phyloP scores from a whole-genome alignment of 2,888 invertebrate species.

The Mythimna pallens region DNA sequence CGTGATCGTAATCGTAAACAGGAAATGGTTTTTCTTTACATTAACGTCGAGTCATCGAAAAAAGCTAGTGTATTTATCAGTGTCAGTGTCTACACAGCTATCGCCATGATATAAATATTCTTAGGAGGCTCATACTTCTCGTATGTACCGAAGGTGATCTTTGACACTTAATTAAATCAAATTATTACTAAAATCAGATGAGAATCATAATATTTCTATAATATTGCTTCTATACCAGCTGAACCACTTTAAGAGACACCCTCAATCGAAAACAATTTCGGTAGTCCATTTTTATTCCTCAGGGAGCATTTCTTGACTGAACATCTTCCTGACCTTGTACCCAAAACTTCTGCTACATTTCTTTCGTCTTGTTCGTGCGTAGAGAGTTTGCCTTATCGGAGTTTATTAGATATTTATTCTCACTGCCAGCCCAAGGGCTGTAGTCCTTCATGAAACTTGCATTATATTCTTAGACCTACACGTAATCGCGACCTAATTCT shows the following conservation, averaged over 20 bases:
- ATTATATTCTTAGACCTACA: slow-evolving; percentile 69
- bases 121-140: neutral
- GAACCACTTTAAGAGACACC: slow-evolving; percentile 17
- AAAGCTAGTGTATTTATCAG: neutral
- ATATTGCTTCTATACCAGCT: slow-evolving; percentile 7
- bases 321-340: slow-evolving; percentile 29
- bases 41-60: neutral
- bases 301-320: slow-evolving; percentile 29
- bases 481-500: slow-evolving; percentile 51
- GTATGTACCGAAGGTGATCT: neutral
- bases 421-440: slow-evolving; percentile 71
- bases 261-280: slow-evolving; percentile 48
- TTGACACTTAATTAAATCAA: neutral
- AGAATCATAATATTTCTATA: slow-evolving; percentile 12
- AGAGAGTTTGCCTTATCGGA: slow-evolving; percentile 79
- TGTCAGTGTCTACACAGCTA: neutral
- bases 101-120: neutral
- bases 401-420: slow-evolving; percentile 88
- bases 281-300: slow-evolving; percentile 40
- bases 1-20: slow-evolving; percentile 28
- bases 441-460: slow-evolving; percentile 82
- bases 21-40: slow-evolving; percentile 1
- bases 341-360: slow-evolving; percentile 53
- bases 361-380: slow-evolving; percentile 57
- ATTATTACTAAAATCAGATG: slow-evolving; percentile 2